These are phyloP conservation scores for Muscicapa adusta DNA, from an alignment of 2,113 vertebrate genomes.

Conservation along the genomic window DNA sequence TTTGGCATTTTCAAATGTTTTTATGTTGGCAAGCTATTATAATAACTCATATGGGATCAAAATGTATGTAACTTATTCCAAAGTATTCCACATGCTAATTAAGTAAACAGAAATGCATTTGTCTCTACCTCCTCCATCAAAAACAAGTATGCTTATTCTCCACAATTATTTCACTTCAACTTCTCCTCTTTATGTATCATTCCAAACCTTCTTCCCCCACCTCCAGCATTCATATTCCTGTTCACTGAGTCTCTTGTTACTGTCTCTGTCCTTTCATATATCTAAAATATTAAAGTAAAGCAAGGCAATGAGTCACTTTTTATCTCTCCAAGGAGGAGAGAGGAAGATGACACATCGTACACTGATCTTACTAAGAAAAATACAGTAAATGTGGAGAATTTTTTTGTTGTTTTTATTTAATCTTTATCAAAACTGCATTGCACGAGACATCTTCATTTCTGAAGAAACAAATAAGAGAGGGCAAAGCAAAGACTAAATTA, in stretches of 20 bases:
- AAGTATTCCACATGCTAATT: slow-evolving; percentile 52
- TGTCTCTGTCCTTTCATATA: slow-evolving; percentile 15
- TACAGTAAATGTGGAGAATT: neutral
- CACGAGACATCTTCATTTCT: neutral
- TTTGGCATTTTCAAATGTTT: slow-evolving; percentile 4
- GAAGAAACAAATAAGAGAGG: neutral
- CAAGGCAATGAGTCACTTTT: slow-evolving; percentile 40
- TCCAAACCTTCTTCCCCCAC: neutral
- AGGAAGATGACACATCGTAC: slow-evolving; percentile 49
- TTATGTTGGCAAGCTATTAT: slow-evolving; percentile 37
- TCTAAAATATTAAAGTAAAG: slow-evolving; percentile 58
- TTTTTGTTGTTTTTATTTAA: slow-evolving; percentile 36
- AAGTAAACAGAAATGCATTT: slow-evolving; percentile 34
- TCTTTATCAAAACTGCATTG: slow-evolving; percentile 32
- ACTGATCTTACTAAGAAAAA: slow-evolving; percentile 36
- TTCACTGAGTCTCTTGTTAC: slow-evolving; percentile 25
- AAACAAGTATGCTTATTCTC: neutral
- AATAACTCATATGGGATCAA: slow-evolving; percentile 49
- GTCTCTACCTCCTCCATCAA: neutral
- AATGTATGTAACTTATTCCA: slow-evolving; percentile 31
- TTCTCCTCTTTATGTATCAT: neutral
- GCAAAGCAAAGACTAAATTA: neutral
- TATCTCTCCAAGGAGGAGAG: slow-evolving; percentile 48
- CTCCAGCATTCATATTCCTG: neutral
- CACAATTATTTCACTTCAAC: neutral